Percentiles rank a stretch among this genome's conserved stretches.
Evolutionary conservation across 2,888 invertebrate genomes (phyloP).

Genomic region (Choristoneura rosaceana): DNA sequence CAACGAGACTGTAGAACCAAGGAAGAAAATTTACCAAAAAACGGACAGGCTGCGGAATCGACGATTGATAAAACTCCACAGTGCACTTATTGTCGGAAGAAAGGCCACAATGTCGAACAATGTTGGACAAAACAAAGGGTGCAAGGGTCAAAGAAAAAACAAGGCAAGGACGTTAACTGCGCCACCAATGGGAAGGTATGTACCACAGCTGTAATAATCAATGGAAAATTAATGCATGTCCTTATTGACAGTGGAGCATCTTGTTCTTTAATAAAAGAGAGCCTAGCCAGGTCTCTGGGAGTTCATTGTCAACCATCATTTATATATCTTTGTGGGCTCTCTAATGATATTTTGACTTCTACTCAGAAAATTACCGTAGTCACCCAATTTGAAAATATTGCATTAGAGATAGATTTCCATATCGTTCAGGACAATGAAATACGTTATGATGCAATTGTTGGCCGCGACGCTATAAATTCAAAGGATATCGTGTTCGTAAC

Average conservation of each 20-base stretch:
- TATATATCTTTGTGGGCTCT: neutral
- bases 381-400: constrained; percentile 28
- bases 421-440: constrained; percentile 31
- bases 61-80: too few relatives aligned
- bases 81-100: neutral
- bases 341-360: neutral
- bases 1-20: too few relatives aligned
- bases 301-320: constrained; percentile 31
- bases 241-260: constrained; percentile 32
- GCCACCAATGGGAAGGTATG: neutral
- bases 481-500: constrained; percentile 40
- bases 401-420: constrained; percentile 45
- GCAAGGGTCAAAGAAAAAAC: neutral
- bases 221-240: neutral
- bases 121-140: neutral
- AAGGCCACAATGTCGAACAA: neutral
- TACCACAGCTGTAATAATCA: constrained; percentile 12
- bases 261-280: constrained; percentile 45
- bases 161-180: too few relatives aligned
- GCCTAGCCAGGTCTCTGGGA: constrained; percentile 35
- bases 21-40: too few relatives aligned
- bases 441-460: neutral
- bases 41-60: too few relatives aligned
- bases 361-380: neutral
- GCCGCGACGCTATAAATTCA: neutral